A percentile compares a stretch with the other conserved stretches of the same genome.
Conservation (phyloP, 2,797 vertebrate species). For the Pogonophryne albipinna region DNA sequence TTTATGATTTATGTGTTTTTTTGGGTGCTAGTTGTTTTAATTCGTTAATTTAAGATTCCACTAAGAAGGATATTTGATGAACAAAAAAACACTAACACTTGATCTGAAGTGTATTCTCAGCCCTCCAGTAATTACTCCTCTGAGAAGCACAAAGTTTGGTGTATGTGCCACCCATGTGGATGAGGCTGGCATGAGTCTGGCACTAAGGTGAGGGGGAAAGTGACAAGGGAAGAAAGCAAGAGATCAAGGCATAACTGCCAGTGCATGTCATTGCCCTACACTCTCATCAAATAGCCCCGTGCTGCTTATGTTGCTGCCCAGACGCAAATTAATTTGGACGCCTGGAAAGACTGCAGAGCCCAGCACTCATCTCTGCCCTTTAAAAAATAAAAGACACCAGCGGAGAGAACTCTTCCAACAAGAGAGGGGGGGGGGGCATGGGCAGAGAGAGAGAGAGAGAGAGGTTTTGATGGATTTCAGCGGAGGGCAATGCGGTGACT, state of each 20-base stretch:
- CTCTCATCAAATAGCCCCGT: conserved; percentile 79
- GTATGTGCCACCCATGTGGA: conserved; percentile 71
- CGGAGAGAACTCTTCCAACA: conserved; percentile 73
- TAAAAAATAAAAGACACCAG: conserved; percentile 82
- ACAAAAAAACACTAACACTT: conserved; percentile 27
- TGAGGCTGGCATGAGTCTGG: conserved; percentile 69
- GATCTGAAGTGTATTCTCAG: conserved; percentile 50
- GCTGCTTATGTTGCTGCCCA: conserved; percentile 78
- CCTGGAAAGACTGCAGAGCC: conserved; percentile 76
- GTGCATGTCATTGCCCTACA: conserved; percentile 82
- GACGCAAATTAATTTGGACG: conserved; percentile 86
- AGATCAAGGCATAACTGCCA: conserved; percentile 81
- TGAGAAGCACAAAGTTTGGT: conserved; percentile 39
- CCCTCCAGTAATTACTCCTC: conserved; percentile 34
- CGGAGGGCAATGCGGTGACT: conserved; percentile 76
- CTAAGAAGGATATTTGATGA: conserved; percentile 54
- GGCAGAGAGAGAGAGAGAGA: conserved; percentile 49
- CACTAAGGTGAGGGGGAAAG: conserved; percentile 71
- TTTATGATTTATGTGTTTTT: conserved; percentile 31
- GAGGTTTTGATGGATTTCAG: conserved; percentile 77
- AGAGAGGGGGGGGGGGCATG: conserved; percentile 22
- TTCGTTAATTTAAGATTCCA: conserved; percentile 51
- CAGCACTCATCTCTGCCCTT: conserved; percentile 80
- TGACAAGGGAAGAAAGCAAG: conserved; percentile 78
- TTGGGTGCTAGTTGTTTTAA: conserved; percentile 31